Evolutionary conservation across 1,140 invertebrate species (phyloP).

Genomic region (Oncopeltus fasciatus): DNA sequence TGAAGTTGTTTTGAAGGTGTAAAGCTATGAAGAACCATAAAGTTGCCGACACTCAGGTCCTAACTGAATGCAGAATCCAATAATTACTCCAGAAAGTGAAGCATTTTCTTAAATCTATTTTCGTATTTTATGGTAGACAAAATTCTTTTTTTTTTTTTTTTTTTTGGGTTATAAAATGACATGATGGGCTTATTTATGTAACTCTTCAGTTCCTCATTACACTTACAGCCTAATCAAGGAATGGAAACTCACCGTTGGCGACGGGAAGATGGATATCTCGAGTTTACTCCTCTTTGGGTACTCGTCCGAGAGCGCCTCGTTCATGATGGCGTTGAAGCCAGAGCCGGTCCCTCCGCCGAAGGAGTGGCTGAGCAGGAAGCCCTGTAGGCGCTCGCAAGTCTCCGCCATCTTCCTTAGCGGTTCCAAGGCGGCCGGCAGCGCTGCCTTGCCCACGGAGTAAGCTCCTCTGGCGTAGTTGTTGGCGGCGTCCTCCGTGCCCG

Average conservation of each 20-base stretch:
- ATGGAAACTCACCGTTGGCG: slow-evolving; percentile 22
- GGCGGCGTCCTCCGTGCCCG: slow-evolving; percentile 45
- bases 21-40: no score
- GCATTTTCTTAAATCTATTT: background rate
- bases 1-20: no score
- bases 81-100: background rate
- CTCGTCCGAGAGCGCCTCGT: slow-evolving; percentile 45
- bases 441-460: slow-evolving; percentile 64
- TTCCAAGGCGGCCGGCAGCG: slow-evolving; percentile 51
- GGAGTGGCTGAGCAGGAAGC: slow-evolving; percentile 57
- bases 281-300: slow-evolving; percentile 54
- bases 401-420: slow-evolving; percentile 45
- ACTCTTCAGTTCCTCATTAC: background rate
- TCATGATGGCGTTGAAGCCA: slow-evolving; percentile 46
- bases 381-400: slow-evolving; percentile 58
- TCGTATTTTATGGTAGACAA: background rate
- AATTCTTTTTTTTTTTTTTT: background rate
- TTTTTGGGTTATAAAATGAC: no score
- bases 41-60: no score
- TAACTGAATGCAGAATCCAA: background rate
- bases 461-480: slow-evolving; percentile 50
- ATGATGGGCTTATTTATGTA: background rate
- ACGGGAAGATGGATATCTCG: slow-evolving; percentile 51
- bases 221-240: no score
- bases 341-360: slow-evolving; percentile 58